Evolutionary conservation across 1,140 invertebrate species (phyloP).

Genomic region (Heterodera schachtii): DNA sequence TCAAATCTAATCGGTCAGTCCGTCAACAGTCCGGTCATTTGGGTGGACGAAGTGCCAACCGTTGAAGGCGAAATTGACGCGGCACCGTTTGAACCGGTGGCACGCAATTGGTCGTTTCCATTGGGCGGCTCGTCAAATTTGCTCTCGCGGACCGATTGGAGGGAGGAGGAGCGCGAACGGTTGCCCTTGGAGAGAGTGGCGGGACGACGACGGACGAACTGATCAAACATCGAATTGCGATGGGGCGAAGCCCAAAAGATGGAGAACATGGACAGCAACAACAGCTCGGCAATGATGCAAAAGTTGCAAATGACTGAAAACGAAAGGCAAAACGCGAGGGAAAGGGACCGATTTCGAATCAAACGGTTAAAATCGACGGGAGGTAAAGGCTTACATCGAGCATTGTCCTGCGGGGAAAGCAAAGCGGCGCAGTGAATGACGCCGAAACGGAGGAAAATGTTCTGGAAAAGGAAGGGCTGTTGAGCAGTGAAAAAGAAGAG

Average conservation of each 20-base stretch:
- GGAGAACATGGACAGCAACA: conserved; percentile 37
- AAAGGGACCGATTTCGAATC: too few relatives aligned
- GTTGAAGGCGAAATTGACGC: neutral
- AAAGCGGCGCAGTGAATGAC: conserved; percentile 41
- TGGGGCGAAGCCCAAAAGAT: conserved; percentile 34
- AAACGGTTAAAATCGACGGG: conserved; percentile 4
- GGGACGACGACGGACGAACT: conserved; percentile 25
- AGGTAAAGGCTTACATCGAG: conserved; percentile 37
- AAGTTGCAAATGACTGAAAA: conserved; percentile 50
- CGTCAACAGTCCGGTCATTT: conserved; percentile 12
- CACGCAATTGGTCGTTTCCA: neutral
- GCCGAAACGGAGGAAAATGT: conserved; percentile 48
- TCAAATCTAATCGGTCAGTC: neutral
- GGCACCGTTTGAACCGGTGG: neutral
- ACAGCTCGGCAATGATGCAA: conserved; percentile 45
- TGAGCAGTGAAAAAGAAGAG: conserved; percentile 49
- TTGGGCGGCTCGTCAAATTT: conserved; percentile 18
- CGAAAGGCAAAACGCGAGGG: neutral
- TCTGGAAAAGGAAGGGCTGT: conserved; percentile 50
- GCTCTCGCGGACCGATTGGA: conserved; percentile 25
- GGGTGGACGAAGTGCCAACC: conserved; percentile 15
- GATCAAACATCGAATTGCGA: conserved; percentile 41
- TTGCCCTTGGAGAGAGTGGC: conserved; percentile 6
- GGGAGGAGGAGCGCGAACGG: conserved; percentile 21
- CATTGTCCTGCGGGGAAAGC: conserved; percentile 44